Conservation (phyloP, 2,797 vertebrate species). For the Acanthiza pusilla region DNA sequence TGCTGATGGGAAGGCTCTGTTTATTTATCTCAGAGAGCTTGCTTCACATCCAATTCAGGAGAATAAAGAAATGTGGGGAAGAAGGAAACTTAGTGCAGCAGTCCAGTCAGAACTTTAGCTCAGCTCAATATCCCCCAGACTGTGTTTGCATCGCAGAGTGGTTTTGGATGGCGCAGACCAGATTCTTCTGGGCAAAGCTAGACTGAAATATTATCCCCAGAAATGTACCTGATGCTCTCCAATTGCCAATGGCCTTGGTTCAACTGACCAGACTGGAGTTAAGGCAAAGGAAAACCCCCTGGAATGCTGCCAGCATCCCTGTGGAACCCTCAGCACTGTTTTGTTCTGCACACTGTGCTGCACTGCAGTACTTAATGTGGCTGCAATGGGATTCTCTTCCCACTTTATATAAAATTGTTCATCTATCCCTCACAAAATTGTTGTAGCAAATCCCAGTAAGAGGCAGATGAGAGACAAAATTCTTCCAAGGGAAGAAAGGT, state of each 20-base stretch:
- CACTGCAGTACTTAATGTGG: neutral
- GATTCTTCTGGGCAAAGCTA: neutral
- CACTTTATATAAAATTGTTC: neutral
- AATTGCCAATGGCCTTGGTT: neutral
- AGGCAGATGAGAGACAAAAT: neutral
- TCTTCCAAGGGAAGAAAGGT: neutral
- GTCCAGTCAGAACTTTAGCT: neutral
- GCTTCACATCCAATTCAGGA: neutral
- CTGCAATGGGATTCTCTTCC: neutral
- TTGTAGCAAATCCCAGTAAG: neutral
- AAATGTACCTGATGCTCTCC: neutral
- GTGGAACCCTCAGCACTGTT: neutral
- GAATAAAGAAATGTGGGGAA: accelerated
- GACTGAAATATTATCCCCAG: neutral
- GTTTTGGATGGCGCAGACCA: no score
- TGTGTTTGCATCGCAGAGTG: neutral
- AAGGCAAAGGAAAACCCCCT: neutral
- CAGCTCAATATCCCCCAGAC: neutral
- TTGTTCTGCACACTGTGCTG: neutral
- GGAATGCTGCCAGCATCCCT: neutral
- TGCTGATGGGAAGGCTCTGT: neutral
- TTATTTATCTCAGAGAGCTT: neutral
- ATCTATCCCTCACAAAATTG: neutral
- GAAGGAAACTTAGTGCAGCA: neutral
- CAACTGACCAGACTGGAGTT: neutral